Evolutionary conservation across 2,797 vertebrate genomes (phyloP), one percentile per base, ranked within the genome.

Genomic region (Pangasius djambal): DNA sequence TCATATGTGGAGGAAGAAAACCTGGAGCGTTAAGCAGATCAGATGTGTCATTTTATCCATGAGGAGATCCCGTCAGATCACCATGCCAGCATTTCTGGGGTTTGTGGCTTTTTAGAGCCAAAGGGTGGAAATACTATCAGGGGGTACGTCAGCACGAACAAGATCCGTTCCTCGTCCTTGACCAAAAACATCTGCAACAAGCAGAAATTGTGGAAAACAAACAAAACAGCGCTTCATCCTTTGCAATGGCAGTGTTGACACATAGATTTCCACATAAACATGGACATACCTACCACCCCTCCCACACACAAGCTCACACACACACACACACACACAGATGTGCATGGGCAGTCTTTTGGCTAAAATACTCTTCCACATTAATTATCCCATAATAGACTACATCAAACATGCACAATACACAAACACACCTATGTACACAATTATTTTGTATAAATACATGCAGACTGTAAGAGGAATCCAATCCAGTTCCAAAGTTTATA

Each of bases 111-210:
- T 70, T 77, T 79, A 88, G 86, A 86, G 48, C 83, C 69, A 70
- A 84, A 88, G 40, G 77, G 88, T 85, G 70, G 90, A 91, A 92
- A 92, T 91, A 89, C 63, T 88, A 88, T 87, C 81, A 70, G 3
- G 37, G 63, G 74, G 59, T 50, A 90, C 81, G 90, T 91, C 92
- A 91, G 85, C 83, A 88, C 4, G 63, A 88, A 89, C 65, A 88
- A 88, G 87, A 75, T 67, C 61, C 37, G 25, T 57, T 78, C 72
- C 86, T 83, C 3, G n/a, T 75, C 84, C 85, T 88, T 88, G 88
- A 91, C 86, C 89, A 90, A 57, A 91, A 90, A 91, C 91, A 92
- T 91, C 87, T 89, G 85, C 77, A 86, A 79, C 52, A 48, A 83
- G 83, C 85, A 48, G 10, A 83, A 82, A 85, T n/a, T 86, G 82